Evolutionary conservation across 2,797 vertebrate genomes (phyloP).

Genomic region (Mormyrops boulengeri): DNA sequence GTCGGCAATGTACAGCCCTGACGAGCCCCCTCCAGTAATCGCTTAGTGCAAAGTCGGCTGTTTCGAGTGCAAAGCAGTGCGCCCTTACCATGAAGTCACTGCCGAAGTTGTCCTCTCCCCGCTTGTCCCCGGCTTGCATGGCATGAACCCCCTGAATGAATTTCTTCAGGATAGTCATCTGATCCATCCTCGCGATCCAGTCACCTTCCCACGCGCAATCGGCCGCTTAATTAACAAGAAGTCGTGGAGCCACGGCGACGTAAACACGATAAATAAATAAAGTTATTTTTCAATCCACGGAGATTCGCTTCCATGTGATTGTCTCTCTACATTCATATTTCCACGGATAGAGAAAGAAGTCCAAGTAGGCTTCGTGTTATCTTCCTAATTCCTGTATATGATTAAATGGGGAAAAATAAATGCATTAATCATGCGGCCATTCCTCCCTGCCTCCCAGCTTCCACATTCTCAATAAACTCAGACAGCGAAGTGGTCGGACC

Average conservation of each 20-base stretch:
- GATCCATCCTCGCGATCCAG: conserved; percentile 75
- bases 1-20: neutral
- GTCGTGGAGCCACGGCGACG: conserved; percentile 30
- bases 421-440: conserved; percentile 25
- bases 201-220: conserved; percentile 22
- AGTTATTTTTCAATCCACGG: conserved; percentile 54
- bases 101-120: conserved; percentile 94
- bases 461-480: conserved; percentile 64
- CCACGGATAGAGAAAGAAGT: conserved; percentile 37
- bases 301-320: conserved; percentile 55
- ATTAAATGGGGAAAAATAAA: conserved; percentile 25
- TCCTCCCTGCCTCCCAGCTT: conserved; percentile 45
- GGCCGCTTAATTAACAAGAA: conserved; percentile 19
- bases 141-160: conserved; percentile 86
- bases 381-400: neutral
- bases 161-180: conserved; percentile 85
- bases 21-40: neutral
- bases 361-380: conserved; percentile 24
- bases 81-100: conserved; percentile 89
- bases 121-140: conserved; percentile 84
- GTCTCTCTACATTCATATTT: conserved; percentile 56
- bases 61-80: neutral
- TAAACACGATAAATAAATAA: conserved; percentile 55
- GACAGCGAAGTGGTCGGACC: conserved; percentile 59
- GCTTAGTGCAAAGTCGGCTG: neutral